phyloP scores from a whole-genome alignment of 2,113 vertebrate genomes.

The Phocoena sinus region DNA sequence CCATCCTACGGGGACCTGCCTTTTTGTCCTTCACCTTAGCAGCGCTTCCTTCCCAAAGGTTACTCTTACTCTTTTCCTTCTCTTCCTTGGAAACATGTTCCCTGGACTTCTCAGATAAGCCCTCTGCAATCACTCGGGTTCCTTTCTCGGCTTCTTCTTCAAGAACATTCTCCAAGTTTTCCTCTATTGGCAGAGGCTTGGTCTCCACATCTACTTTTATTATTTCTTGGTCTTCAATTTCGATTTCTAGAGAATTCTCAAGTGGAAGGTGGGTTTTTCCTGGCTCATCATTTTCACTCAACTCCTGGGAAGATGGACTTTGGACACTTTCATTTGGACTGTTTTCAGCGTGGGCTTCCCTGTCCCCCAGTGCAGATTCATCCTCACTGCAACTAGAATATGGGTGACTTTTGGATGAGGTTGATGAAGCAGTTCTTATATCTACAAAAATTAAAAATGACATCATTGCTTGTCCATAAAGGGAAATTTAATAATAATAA shows the following conservation, averaged over 20 bases:
- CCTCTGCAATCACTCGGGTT: neutral
- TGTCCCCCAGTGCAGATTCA: conserved; percentile 59
- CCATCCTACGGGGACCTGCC: neutral
- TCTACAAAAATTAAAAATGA: conserved; percentile 69
- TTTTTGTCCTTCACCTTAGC: neutral
- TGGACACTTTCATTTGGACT: neutral
- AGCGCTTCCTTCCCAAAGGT: conserved; percentile 15
- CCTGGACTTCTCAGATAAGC: neutral
- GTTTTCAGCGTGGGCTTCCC: neutral
- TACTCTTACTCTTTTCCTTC: neutral
- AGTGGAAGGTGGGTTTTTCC: neutral
- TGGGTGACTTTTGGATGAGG: conserved; percentile 73
- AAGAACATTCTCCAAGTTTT: neutral
- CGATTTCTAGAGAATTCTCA: conserved; percentile 38
- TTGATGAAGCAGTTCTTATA: conserved; percentile 64
- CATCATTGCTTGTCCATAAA: neutral
- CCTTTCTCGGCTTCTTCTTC: neutral
- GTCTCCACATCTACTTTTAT: neutral
- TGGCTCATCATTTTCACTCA: neutral
- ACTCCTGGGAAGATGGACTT: neutral
- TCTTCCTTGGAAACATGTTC: neutral
- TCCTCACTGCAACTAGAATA: conserved; percentile 79
- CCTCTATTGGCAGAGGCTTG: neutral
- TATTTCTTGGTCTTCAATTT: conserved; percentile 39
- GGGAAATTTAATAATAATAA: neutral